Percentiles rank a stretch among this genome's conserved stretches.
Conservation (phyloP, 2,888 invertebrate genomes). For the Torymus tubicola region DNA sequence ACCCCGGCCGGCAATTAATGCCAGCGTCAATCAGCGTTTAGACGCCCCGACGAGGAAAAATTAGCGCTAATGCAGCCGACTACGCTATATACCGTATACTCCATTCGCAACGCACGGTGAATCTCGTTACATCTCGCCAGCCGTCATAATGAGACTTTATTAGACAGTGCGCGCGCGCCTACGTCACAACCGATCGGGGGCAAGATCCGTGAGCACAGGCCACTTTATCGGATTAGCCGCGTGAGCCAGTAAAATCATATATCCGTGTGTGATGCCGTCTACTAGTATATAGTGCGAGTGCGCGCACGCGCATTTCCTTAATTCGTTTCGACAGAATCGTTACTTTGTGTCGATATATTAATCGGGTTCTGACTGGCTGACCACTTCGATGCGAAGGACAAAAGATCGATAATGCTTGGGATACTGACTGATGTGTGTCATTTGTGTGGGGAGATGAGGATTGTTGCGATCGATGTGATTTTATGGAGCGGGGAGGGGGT, state of each 20-base stretch:
- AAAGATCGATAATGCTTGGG: neutral
- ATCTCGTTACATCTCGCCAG: conserved; percentile 13
- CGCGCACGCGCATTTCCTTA: conserved; percentile 63
- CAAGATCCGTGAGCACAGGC: conserved; percentile 67
- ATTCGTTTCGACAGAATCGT: conserved; percentile 64
- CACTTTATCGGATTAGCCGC: conserved; percentile 72
- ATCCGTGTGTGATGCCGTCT: conserved; percentile 5
- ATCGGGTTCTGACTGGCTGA: conserved; percentile 31
- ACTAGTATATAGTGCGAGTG: neutral
- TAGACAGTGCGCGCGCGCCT: conserved; percentile 67
- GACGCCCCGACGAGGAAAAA: conserved; percentile 43
- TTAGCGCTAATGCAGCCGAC: conserved; percentile 30
- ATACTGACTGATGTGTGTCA: conserved; percentile 8
- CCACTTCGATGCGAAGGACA: too few species aligned
- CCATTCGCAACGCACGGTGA: neutral
- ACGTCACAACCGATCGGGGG: conserved; percentile 68
- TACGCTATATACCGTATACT: neutral
- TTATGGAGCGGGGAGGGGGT: too few species aligned
- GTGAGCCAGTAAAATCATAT: conserved; percentile 63
- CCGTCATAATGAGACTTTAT: conserved; percentile 65
- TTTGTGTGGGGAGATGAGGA: neutral
- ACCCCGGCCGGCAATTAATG: conserved; percentile 28
- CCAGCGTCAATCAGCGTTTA: conserved; percentile 43
- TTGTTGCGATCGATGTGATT: too few species aligned
- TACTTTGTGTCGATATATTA: conserved; percentile 63